Evolutionary conservation across 2,797 vertebrate species (phyloP), one percentile per base, ranked within the genome.

Genomic region (Clamator glandarius): DNA sequence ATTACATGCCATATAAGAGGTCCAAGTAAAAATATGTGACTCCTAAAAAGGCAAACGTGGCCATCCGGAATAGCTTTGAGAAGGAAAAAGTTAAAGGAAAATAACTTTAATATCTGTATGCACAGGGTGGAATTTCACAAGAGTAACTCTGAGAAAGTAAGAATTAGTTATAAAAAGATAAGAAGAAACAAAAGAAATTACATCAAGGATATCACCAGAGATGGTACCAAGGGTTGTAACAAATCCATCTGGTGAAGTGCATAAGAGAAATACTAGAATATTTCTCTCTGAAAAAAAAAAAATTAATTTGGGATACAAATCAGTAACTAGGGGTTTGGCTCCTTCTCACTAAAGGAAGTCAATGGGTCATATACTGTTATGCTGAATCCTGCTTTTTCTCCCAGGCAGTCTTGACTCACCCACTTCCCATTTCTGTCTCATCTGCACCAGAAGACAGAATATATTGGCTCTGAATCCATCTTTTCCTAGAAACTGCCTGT

Each of bases 301-400:
- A 51, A 92, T 72, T 67, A 79, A 87, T 52, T 66, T 70, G 57
- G 46, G 23, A 94, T 72, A 92, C 55, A 96, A 81, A 89, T 69
- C 75, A 78, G 81, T 81, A 87, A 68, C 54, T 77, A 72, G 8
- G 8, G n/a, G 36, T 50, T 90, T 93, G 93, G 36, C 63, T 88
- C 16, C 58, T 87, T 72, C 82, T 70, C 5, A 0, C 48, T 91
- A 79, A 93, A 68, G 66, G 55, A 93, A 92, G 63, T 18, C 3
- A 4, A 57, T 50, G 57, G 82, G 67, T 91, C 89, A 92, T 57
- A 88, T 39, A 79, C 46, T 86, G 5, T 89, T 95, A 92, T 94
- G 89, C 42, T 1, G 4, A 92, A 39, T 59, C 66, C 68, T 76
- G 52, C 50, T 87, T 83, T 42, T 79, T 84, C 83, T 95, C 86